Evolutionary conservation across 2,888 invertebrate genomes (phyloP).

Genomic region (Agriopis aurantiaria): DNA sequence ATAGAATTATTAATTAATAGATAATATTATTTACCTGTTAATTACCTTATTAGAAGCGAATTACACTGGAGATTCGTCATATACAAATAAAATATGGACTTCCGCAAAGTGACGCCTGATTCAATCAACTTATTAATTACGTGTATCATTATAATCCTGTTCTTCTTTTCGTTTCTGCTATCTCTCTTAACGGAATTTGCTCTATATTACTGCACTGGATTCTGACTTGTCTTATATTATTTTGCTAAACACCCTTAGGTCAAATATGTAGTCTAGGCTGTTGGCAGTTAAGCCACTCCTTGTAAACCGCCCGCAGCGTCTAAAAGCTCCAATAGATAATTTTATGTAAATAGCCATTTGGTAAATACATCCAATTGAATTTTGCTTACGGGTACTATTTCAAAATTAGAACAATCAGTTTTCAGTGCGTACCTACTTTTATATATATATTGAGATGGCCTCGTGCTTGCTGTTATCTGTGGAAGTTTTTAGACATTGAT

Average conservation of each 20-base stretch:
- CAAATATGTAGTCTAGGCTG: conserved; percentile 8
- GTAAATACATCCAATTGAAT: conserved; percentile 10
- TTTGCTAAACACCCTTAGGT: conserved; percentile 2
- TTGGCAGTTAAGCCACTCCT: conserved; percentile 20
- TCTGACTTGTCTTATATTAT: neutral
- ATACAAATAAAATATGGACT: too few relatives aligned
- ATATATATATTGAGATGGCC: neutral
- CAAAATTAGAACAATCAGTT: conserved; percentile 9
- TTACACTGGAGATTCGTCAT: too few relatives aligned
- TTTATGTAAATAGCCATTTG: conserved; percentile 27
- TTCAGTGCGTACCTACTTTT: neutral
- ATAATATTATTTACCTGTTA: too few relatives aligned
- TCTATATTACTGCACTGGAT: too few relatives aligned
- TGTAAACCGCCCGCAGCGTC: conserved; percentile 30
- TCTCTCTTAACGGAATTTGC: too few relatives aligned
- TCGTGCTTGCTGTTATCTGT: neutral
- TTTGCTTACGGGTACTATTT: conserved; percentile 27
- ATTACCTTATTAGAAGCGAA: too few relatives aligned
- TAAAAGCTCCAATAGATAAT: conserved; percentile 19
- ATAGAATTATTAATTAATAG: neutral
- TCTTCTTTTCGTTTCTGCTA: neutral
- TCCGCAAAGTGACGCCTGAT: too few relatives aligned
- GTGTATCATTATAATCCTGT: neutral
- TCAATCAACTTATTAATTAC: neutral
- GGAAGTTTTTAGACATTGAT: neutral